These are phyloP conservation scores for Echinometra lucunter DNA, from an alignment of 53 echinoderm and acorn worm genomes.

Conservation along the genomic window DNA sequence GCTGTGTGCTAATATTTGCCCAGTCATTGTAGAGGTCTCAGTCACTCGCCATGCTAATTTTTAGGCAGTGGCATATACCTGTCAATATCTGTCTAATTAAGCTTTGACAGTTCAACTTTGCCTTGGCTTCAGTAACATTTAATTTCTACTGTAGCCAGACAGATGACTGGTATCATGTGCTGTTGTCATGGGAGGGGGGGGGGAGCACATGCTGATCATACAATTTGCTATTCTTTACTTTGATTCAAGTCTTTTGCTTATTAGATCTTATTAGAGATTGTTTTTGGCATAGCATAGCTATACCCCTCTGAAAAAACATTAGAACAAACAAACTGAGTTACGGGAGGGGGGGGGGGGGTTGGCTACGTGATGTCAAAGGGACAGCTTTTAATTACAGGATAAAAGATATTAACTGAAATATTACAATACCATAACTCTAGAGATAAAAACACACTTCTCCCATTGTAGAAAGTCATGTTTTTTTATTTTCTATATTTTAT, in stretches of 20 bases:
- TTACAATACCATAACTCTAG: too few species aligned
- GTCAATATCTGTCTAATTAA: conserved; percentile 27
- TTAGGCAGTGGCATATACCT: background rate
- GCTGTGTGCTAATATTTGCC: conserved; percentile 7
- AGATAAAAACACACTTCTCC: too few species aligned
- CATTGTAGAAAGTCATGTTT: background rate
- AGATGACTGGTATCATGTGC: background rate
- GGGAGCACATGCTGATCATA: background rate
- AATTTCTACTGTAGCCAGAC: background rate
- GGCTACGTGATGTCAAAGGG: too few species aligned
- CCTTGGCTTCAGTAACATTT: background rate
- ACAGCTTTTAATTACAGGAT: too few species aligned
- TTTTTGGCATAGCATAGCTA: too few species aligned
- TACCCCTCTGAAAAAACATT: too few species aligned
- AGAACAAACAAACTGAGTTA: too few species aligned
- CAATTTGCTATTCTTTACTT: too few species aligned
- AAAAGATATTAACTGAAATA: too few species aligned
- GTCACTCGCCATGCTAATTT: background rate
- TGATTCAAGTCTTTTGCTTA: too few species aligned
- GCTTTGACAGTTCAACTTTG: background rate
- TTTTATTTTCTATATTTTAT: background rate
- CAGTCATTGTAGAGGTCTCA: background rate
- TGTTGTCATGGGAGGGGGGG: background rate
- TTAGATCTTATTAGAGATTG: too few species aligned
- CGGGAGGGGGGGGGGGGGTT: too few species aligned